phyloP scores from a whole-genome alignment of 2,888 invertebrate genomes.

The Gnatocerus cornutus region DNA sequence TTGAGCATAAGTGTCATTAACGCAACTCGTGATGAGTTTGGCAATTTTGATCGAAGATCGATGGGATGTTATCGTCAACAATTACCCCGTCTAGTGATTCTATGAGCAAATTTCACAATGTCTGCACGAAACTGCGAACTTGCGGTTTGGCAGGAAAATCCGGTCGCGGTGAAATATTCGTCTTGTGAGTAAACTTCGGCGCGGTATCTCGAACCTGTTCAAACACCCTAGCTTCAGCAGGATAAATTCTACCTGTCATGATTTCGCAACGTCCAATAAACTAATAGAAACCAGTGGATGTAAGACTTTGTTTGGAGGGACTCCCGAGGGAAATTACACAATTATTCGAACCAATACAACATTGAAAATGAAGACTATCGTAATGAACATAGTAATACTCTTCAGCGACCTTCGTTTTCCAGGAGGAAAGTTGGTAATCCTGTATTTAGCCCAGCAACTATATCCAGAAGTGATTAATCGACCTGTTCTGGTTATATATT shows the following conservation, averaged over 20 bases:
- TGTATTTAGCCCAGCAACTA: slow-evolving; percentile 22
- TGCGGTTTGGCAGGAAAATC: slow-evolving; percentile 15
- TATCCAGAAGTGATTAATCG: slow-evolving; percentile 37
- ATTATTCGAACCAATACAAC: slow-evolving; percentile 45
- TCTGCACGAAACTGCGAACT: slow-evolving; percentile 9
- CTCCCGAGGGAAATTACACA: slow-evolving; percentile 53
- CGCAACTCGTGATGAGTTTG: slow-evolving; percentile 11
- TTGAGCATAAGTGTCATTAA: slow-evolving; percentile 11
- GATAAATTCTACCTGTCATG: slow-evolving; percentile 24
- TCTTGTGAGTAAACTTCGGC: slow-evolving; percentile 20
- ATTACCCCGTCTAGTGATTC: slow-evolving; percentile 10
- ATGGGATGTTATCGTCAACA: slow-evolving; percentile 15
- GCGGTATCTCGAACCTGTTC: slow-evolving; percentile 6
- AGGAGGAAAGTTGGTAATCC: slow-evolving; percentile 17
- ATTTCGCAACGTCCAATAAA: slow-evolving; percentile 26
- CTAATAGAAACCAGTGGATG: slow-evolving; percentile 9
- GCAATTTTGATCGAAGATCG: slow-evolving; percentile 18
- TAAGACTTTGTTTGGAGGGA: slow-evolving; percentile 33
- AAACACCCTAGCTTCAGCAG: background rate
- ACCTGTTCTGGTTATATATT: slow-evolving; percentile 38
- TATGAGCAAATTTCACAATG: slow-evolving; percentile 9
- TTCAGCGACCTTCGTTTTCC: slow-evolving; percentile 35
- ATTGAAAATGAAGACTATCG: too few species aligned
- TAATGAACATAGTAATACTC: background rate
- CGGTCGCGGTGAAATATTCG: slow-evolving; percentile 6